Evolutionary conservation across 2,113 vertebrate species (phyloP).

Genomic region (Prionailurus viverrinus): DNA sequence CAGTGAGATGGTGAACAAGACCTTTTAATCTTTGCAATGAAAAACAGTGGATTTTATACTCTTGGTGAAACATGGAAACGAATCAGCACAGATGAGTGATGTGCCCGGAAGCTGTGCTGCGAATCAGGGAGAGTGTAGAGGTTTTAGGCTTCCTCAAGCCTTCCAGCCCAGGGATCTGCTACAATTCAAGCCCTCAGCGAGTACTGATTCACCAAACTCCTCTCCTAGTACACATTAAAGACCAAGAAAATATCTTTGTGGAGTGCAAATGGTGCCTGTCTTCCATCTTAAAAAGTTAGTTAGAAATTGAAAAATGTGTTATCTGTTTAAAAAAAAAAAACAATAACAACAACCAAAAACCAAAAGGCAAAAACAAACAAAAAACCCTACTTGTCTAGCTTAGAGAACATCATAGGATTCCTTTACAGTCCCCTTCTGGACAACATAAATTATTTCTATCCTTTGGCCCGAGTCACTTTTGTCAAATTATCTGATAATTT

Average conservation of each 20-base stretch:
- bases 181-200: neutral
- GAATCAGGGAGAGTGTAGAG: fast-evolving
- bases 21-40: neutral
- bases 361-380: neutral
- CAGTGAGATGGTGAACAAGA: neutral
- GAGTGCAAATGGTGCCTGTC: neutral
- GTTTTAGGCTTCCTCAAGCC: neutral
- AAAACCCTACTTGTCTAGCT: neutral
- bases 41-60: neutral
- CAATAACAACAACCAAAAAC: too few species aligned
- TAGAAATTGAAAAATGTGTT: constrained; percentile 33
- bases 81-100: neutral
- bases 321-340: neutral
- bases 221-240: neutral
- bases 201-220: neutral
- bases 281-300: neutral
- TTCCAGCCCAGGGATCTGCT: fast-evolving
- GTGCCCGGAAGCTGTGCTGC: neutral
- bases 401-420: constrained; percentile 19
- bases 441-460: constrained; percentile 19
- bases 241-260: neutral
- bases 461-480: neutral
- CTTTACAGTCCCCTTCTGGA: neutral
- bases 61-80: neutral
- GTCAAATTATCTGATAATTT: constrained; percentile 70